Percentiles rank a stretch among this genome's conserved stretches.
phyloP scores from a whole-genome alignment of 2,888 invertebrate genomes.

The Yponomeuta malinellus region DNA sequence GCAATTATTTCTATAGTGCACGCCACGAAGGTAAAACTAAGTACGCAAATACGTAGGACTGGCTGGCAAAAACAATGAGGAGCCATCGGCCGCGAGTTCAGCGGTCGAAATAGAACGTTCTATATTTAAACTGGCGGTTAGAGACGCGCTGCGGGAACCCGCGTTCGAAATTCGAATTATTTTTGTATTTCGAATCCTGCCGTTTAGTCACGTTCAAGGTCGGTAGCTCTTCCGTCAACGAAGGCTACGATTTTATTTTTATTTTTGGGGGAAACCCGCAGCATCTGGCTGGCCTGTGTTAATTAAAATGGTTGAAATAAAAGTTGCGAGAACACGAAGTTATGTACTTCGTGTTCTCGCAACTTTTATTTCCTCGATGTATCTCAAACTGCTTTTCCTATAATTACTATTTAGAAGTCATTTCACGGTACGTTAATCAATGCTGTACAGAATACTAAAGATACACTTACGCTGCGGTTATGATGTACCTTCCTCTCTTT shows the following conservation, averaged over 20 bases:
- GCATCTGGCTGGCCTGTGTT: constrained; percentile 9
- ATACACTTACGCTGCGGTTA: not conserved
- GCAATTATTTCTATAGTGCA: not conserved
- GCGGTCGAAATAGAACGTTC: constrained; percentile 68
- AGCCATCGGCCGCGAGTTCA: constrained; percentile 68
- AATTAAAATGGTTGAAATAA: not conserved
- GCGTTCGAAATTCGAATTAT: constrained; percentile 54
- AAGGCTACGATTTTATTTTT: constrained; percentile 15
- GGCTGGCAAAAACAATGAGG: constrained; percentile 62
- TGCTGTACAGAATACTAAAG: not conserved
- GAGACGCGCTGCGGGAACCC: constrained; percentile 64
- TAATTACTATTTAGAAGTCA: not conserved
- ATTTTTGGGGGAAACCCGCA: constrained; percentile 8
- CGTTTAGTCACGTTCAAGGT: constrained; percentile 71
- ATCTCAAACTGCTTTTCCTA: not conserved
- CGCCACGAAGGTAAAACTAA: not conserved
- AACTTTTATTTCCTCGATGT: no score
- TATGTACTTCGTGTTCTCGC: no score
- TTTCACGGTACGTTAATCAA: not conserved
- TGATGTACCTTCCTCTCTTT: not conserved
- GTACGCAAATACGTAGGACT: constrained; percentile 21
- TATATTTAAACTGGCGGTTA: constrained; percentile 67
- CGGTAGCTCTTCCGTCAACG: constrained; percentile 29
- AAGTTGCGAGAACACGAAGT: no score
- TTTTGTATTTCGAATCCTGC: constrained; percentile 62